phyloP scores from a whole-genome alignment of 2,797 vertebrate species.

The Loris lydekkerianus region DNA sequence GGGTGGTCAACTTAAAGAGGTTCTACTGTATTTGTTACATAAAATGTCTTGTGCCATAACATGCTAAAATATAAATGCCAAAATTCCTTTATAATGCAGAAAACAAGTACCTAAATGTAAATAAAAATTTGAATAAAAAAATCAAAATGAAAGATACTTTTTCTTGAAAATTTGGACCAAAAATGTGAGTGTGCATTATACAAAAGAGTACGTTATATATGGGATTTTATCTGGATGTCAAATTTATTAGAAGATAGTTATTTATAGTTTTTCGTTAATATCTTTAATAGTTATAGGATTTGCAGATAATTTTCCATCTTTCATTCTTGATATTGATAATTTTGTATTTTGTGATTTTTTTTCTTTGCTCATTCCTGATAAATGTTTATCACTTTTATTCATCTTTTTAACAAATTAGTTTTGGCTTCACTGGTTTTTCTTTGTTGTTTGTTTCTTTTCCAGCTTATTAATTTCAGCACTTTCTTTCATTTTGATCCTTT shows the following conservation, averaged over 20 bases:
- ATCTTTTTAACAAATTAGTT: background rate
- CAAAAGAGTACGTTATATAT: too few relatives aligned
- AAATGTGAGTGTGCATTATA: too few relatives aligned
- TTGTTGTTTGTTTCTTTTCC: background rate
- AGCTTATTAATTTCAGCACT: background rate
- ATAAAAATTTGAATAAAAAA: too few relatives aligned
- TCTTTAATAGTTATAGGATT: background rate
- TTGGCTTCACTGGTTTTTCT: background rate
- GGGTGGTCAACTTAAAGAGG: too few relatives aligned
- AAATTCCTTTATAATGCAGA: too few relatives aligned
- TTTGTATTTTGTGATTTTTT: background rate
- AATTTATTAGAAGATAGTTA: background rate
- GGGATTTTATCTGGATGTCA: background rate
- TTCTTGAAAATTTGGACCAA: too few relatives aligned
- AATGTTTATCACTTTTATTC: background rate
- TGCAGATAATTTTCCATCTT: background rate
- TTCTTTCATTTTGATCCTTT: background rate
- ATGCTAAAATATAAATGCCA: too few relatives aligned
- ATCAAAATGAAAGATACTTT: too few relatives aligned
- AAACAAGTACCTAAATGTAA: too few relatives aligned
- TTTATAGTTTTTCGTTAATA: background rate
- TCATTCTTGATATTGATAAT: background rate
- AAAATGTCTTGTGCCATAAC: too few relatives aligned
- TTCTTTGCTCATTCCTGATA: background rate
- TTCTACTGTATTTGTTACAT: too few relatives aligned